phyloP scores from a whole-genome alignment of 2,113 vertebrate species.

The Ophthalmotilapia sp. region DNA sequence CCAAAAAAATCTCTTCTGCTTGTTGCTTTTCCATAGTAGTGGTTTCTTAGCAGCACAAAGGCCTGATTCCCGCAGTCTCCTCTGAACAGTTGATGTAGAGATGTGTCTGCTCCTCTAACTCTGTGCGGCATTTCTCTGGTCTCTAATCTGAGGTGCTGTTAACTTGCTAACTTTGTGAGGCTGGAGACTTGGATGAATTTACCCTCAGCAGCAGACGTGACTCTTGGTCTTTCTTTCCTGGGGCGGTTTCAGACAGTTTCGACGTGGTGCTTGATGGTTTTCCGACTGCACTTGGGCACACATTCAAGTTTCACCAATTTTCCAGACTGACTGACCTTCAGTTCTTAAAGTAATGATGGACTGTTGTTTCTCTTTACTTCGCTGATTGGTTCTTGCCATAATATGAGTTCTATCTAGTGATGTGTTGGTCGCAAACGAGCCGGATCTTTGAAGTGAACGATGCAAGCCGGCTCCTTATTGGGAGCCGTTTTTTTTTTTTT shows the following conservation, averaged over 20 bases:
- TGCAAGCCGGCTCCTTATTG: neutral
- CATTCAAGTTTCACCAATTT: neutral
- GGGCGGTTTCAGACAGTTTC: too few relatives aligned
- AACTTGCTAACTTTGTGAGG: neutral
- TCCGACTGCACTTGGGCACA: too few relatives aligned
- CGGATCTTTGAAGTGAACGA: neutral
- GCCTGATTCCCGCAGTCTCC: neutral
- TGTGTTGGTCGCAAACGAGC: neutral
- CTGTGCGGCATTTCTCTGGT: neutral
- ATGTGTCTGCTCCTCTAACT: neutral
- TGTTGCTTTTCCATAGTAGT: neutral
- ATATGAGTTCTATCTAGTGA: neutral
- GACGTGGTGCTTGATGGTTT: too few relatives aligned
- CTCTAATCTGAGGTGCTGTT: neutral
- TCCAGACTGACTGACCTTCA: neutral
- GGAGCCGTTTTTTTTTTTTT: neutral
- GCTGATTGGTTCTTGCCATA: neutral
- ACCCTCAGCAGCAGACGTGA: neutral
- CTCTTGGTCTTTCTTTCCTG: neutral
- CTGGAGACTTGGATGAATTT: neutral
- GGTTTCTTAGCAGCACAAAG: neutral
- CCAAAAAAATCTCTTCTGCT: neutral
- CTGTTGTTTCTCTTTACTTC: neutral
- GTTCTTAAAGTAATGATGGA: neutral
- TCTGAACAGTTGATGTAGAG: neutral